phyloP scores from a whole-genome alignment of 2,797 vertebrate genomes.

The Chiroxiphia lanceolata region DNA sequence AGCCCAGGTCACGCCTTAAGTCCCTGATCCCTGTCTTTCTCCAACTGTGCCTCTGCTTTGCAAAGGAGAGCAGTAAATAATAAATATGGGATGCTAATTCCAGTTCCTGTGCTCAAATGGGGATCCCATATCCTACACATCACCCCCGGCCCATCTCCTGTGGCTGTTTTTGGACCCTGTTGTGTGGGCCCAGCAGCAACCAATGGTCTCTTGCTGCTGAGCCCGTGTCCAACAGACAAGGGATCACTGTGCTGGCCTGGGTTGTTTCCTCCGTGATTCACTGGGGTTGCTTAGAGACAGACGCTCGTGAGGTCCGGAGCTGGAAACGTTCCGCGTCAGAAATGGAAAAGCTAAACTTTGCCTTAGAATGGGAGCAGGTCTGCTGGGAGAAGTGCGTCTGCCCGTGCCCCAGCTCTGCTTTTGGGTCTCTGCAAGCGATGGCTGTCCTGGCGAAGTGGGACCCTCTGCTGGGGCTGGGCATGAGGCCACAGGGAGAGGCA shows the following conservation, averaged over 20 bases:
- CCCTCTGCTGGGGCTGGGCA: background rate
- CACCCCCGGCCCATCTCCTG: background rate
- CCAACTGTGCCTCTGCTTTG: fast-evolving
- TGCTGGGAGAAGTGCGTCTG: background rate
- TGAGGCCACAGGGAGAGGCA: background rate
- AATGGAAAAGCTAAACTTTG: background rate
- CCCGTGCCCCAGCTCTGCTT: background rate
- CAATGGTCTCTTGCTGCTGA: fast-evolving
- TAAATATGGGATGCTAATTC: background rate
- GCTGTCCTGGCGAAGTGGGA: fast-evolving
- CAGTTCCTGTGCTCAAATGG: fast-evolving
- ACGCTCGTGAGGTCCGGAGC: background rate
- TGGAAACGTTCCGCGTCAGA: background rate
- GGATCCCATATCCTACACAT: background rate
- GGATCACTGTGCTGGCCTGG: background rate
- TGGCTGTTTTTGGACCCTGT: background rate
- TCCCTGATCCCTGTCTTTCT: background rate
- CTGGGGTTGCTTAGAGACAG: background rate
- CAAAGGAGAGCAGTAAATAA: fast-evolving
- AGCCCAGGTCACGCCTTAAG: background rate
- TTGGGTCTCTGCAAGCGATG: background rate
- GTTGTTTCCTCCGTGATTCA: background rate
- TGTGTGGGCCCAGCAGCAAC: fast-evolving
- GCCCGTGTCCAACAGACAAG: background rate
- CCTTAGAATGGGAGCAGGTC: background rate